phyloP scores from a whole-genome alignment of 2,113 vertebrate species.

The Aphyosemion australe region DNA sequence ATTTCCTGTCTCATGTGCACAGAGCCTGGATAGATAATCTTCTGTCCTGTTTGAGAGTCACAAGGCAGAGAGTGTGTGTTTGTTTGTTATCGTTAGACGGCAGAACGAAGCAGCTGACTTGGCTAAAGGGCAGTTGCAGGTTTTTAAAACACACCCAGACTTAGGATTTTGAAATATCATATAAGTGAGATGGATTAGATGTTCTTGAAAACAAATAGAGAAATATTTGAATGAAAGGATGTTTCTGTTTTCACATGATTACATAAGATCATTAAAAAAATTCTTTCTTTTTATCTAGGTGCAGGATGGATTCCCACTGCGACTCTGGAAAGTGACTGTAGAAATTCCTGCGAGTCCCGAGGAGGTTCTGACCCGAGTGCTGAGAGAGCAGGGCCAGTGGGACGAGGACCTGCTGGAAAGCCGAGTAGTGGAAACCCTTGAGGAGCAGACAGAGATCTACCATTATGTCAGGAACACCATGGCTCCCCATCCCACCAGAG shows the following conservation, averaged over 20 bases:
- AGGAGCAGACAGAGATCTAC: slow-evolving; percentile 89
- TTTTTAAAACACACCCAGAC: slow-evolving; percentile 18
- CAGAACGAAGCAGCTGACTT: slow-evolving; percentile 55
- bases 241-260: not conserved
- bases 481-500: slow-evolving; percentile 91
- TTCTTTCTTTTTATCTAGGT: slow-evolving; percentile 76
- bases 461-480: slow-evolving; percentile 93
- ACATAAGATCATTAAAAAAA: not conserved
- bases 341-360: slow-evolving; percentile 89
- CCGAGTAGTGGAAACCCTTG: slow-evolving; percentile 88
- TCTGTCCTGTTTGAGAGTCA: slow-evolving; percentile 48
- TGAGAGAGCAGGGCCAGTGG: slow-evolving; percentile 93
- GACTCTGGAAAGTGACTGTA: slow-evolving; percentile 90
- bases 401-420: slow-evolving; percentile 94
- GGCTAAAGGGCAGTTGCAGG: slow-evolving; percentile 4
- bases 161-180: slow-evolving; percentile 19
- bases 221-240: not conserved
- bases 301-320: slow-evolving; percentile 89
- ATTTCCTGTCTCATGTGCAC: slow-evolving; percentile 54
- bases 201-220: no score
- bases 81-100: slow-evolving; percentile 39
- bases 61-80: slow-evolving; percentile 35
- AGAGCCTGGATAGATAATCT: slow-evolving; percentile 44
- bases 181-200: no score
- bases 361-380: slow-evolving; percentile 87